Evolutionary conservation across 1,140 invertebrate genomes (phyloP).

Genomic region (Ooceraea biroi): DNA sequence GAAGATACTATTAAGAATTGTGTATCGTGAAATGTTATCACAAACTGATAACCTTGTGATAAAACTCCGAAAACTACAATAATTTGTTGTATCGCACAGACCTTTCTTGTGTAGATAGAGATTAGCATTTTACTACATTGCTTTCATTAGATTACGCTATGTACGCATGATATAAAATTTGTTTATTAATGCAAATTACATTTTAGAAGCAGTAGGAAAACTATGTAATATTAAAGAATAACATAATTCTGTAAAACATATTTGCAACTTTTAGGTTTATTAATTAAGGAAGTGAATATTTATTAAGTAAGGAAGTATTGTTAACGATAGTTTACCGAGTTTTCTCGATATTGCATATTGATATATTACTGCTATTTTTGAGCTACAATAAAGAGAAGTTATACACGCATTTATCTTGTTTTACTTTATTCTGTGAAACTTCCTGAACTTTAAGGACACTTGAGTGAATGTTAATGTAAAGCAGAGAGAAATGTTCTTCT

Average conservation of each 20-base stretch:
- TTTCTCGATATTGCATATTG: background rate
- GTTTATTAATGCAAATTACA: too few species aligned
- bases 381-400: background rate
- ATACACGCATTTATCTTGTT: background rate
- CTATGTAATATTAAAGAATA: too few species aligned
- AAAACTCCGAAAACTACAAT: background rate
- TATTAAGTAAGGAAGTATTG: too few species aligned
- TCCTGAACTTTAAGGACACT: background rate
- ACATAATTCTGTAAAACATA: too few species aligned
- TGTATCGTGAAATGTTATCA: background rate
- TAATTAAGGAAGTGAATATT: too few species aligned
- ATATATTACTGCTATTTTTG: background rate
- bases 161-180: too few species aligned
- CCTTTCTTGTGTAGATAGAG: too few species aligned
- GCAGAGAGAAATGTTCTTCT: slow-evolving; percentile 5
- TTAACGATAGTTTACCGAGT: background rate
- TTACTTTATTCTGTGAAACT: background rate
- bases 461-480: background rate
- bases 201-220: too few species aligned
- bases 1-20: slow-evolving; percentile 20
- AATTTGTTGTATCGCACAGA: background rate
- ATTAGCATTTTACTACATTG: too few species aligned
- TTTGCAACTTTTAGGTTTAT: too few species aligned
- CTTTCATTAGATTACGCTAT: too few species aligned
- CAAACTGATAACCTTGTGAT: background rate